Evolutionary conservation across 2,797 vertebrate genomes (phyloP), one percentile per base, ranked within the genome.

Genomic region (Trachurus trachurus): DNA sequence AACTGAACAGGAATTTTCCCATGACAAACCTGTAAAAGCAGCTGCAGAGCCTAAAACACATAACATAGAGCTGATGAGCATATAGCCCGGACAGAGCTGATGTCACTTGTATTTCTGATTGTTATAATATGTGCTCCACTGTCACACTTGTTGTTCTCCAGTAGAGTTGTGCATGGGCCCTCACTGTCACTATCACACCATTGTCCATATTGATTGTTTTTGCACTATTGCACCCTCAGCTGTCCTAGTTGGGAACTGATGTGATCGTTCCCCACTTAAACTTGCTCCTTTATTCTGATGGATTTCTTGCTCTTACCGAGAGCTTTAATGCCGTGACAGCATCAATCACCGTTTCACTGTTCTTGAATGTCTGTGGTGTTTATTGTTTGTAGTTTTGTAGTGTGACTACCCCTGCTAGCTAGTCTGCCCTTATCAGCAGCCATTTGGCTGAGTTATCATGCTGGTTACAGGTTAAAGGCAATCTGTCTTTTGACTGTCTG

Each of bases 201-300:
- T 15, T 47, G 9, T 47, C 29, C 9, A 67, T 21, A 21, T 68
- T 26, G 39, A 19, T 63, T 42, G 34, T 19, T 49, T 59, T 50
- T 53, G 9, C 61, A 47, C 37, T 54, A 26, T 10, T 68, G 59
- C n/a, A 10, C 63, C 58, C 59, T 56, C 76, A 53, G 59, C 39
- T 76, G 52, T 39, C 52, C 45, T 56, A n/a, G n/a, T 59, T 9
- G 5, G 22, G 39, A 75, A 79, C 52, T 19, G 34, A 37, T 37
- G 34, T 37, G 34, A 37, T 37, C 8, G 34, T 37, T 37, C 34
- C 34, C 8, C 34, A 37, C 34, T 37, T 37, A 39, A 29, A 49
- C 26, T 1, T 57, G 15, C 15, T 19, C 2, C 7, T 64, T 76
- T 37, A 9, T 17, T 0, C 9, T 7, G 11, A 1, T 16, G 13